Evolutionary conservation across 2,888 invertebrate species (phyloP), one percentile per base, ranked within the genome.

Genomic region (Watsonalla cultraria): DNA sequence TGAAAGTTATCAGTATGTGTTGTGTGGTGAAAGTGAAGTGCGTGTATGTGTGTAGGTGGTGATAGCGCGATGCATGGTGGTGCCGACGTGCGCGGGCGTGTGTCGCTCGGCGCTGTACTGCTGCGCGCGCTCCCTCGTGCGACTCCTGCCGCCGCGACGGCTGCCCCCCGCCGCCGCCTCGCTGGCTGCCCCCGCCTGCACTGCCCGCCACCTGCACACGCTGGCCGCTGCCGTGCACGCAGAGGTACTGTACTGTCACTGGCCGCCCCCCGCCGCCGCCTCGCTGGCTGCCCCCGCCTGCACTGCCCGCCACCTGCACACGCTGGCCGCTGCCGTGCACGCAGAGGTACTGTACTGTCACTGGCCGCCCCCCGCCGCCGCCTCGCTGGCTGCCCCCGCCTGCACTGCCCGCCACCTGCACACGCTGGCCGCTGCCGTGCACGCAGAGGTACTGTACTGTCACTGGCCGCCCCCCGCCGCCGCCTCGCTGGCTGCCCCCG

Each of bases 11-110:
- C 11, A 8, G 37, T 37, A 37, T 37, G 37, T 37, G 37, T 37
- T 9, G 37, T 37, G 37, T 2, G 8, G 37, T 9, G 37, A 0
- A 37, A 6, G 37, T 42, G 7, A 6, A 47, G 39, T 51, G 7
- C 2, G 11, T 2, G 0, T 33, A 0, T 6, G 14, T 0, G 5
- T 4, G 0, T 65, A 91, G 91, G 85, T 90, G 76, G 68, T 86
- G 63, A 80, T 91, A 54, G 78, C 90, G 0, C 88, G 90, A 0
- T 89, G 90, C 75, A 89, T 91, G 87, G 83, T 89, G 62, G 65
- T 83, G 6, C 69, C 77, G 0, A 2, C 47, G 48, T 89, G 88
- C 68, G 14, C 45, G 15, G 82, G 80, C 65, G 66, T 48, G 47
- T 65, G 61, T 0, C 78, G 79, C 48, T 62, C 65, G 0, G 82